A percentile compares a stretch with the other conserved stretches of the same genome.
phyloP scores from a whole-genome alignment of 2,888 invertebrate genomes.

The Tachina fera region DNA sequence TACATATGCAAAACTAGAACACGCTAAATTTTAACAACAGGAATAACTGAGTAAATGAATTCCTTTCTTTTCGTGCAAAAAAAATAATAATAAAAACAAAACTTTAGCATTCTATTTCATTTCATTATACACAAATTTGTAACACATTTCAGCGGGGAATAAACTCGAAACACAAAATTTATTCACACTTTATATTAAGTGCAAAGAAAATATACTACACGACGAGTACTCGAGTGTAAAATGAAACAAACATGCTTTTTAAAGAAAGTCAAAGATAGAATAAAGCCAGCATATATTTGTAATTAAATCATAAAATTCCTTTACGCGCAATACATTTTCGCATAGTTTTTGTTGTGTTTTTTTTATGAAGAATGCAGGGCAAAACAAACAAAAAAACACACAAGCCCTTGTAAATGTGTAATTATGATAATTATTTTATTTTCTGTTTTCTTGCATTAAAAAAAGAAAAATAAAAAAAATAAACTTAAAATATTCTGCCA shows the following conservation, averaged over 20 bases:
- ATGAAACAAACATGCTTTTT: neutral
- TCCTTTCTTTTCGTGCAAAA: slow-evolving; percentile 5
- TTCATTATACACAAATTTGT: slow-evolving; percentile 9
- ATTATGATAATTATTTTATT: slow-evolving; percentile 60
- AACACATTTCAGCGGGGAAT: slow-evolving; percentile 51
- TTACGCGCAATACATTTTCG: slow-evolving; percentile 47
- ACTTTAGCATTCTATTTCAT: slow-evolving; percentile 11
- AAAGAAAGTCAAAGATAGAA: slow-evolving; percentile 36
- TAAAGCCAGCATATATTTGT: slow-evolving; percentile 2
- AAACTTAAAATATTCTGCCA: slow-evolving; percentile 20
- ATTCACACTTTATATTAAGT: slow-evolving; percentile 42
- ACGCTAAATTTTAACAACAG: slow-evolving; percentile 14
- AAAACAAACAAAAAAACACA: neutral
- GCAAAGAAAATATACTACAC: neutral
- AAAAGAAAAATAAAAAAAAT: neutral
- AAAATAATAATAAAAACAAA: slow-evolving; percentile 9
- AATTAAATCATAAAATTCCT: slow-evolving; percentile 47
- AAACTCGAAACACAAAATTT: slow-evolving; percentile 37
- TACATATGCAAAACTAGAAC: slow-evolving; percentile 47
- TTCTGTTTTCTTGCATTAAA: slow-evolving; percentile 1
- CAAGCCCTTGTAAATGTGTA: slow-evolving; percentile 51
- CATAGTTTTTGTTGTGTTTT: neutral
- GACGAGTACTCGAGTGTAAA: too few relatives aligned
- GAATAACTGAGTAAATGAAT: slow-evolving; percentile 6
- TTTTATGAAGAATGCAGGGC: slow-evolving; percentile 14